These are phyloP conservation scores for Chrysolina americana DNA, from an alignment of 2,888 invertebrate genomes.

Conservation along the genomic window DNA sequence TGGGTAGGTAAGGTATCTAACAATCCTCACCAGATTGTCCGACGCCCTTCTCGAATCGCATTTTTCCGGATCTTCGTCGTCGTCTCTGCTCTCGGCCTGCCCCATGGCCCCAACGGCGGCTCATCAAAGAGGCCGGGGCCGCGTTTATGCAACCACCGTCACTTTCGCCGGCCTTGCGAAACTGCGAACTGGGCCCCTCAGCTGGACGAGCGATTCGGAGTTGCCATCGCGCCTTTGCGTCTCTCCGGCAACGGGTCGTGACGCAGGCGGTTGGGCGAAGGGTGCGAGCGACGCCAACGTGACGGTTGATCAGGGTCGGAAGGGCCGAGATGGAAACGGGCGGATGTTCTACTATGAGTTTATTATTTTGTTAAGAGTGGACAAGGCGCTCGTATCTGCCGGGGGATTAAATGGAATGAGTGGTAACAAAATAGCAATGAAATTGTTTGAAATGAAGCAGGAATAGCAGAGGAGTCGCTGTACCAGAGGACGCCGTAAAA, in stretches of 20 bases:
- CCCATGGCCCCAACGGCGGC: constrained; percentile 74
- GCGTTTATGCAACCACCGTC: constrained; percentile 43
- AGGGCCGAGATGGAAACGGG: not conserved
- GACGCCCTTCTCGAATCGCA: constrained; percentile 70
- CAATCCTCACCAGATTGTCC: constrained; percentile 71
- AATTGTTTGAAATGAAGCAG: too few relatives aligned
- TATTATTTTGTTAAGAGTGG: too few relatives aligned
- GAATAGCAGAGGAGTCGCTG: too few relatives aligned
- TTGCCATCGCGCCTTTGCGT: not conserved
- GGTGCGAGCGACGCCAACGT: constrained; percentile 25
- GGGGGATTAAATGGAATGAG: too few relatives aligned
- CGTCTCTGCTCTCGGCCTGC: constrained; percentile 73
- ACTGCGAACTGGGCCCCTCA: constrained; percentile 30
- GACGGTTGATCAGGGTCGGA: not conserved
- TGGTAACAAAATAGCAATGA: too few relatives aligned
- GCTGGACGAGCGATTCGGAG: not conserved
- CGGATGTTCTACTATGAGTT: too few relatives aligned
- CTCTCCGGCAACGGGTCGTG: constrained; percentile 14
- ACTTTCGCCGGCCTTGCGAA: constrained; percentile 34
- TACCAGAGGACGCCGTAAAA: too few relatives aligned
- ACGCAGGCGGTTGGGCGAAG: not conserved
- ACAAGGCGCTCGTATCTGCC: too few relatives aligned
- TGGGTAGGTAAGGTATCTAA: too few relatives aligned
- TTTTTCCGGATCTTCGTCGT: constrained; percentile 73
- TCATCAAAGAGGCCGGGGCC: constrained; percentile 69